Percentiles rank a stretch among this genome's conserved stretches.
Evolutionary conservation across 2,888 invertebrate species (phyloP).

Genomic region (Stenotaenia linearis): DNA sequence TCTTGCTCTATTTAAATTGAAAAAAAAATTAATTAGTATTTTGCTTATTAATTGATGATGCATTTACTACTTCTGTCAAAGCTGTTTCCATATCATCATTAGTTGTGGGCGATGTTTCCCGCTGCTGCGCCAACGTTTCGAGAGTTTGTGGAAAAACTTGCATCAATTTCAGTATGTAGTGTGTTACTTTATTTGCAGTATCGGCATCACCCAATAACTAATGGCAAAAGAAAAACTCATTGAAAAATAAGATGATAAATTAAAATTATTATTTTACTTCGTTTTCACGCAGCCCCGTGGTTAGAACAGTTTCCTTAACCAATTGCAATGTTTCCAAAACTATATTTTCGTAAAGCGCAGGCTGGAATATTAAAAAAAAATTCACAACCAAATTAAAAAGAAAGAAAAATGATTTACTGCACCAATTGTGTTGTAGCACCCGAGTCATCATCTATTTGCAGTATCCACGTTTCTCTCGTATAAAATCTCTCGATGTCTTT

Average conservation of each 20-base stretch:
- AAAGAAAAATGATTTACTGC: slow-evolving; percentile 42
- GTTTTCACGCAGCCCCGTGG: slow-evolving; percentile 62
- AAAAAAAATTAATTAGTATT: neutral
- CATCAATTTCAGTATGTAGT: neutral
- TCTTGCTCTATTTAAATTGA: slow-evolving; percentile 43
- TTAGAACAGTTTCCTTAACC: slow-evolving; percentile 63
- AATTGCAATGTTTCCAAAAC: slow-evolving; percentile 63
- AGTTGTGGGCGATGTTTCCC: neutral
- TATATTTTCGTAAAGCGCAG: slow-evolving; percentile 65
- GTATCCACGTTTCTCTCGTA: slow-evolving; percentile 69
- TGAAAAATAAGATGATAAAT: neutral
- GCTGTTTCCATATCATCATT: neutral
- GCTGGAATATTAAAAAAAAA: slow-evolving; percentile 49
- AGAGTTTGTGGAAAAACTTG: slow-evolving; percentile 21
- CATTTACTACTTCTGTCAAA: neutral
- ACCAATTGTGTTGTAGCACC: slow-evolving; percentile 79
- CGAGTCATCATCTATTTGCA: slow-evolving; percentile 74
- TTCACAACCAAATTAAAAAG: neutral
- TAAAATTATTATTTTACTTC: slow-evolving; percentile 30
- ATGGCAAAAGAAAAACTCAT: neutral
- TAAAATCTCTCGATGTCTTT: neutral
- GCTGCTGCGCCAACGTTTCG: neutral
- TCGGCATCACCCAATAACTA: neutral
- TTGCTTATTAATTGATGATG: neutral
- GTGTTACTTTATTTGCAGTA: neutral